Conservation (phyloP, 2,888 invertebrate genomes). For the Epinotia brunnichana region DNA sequence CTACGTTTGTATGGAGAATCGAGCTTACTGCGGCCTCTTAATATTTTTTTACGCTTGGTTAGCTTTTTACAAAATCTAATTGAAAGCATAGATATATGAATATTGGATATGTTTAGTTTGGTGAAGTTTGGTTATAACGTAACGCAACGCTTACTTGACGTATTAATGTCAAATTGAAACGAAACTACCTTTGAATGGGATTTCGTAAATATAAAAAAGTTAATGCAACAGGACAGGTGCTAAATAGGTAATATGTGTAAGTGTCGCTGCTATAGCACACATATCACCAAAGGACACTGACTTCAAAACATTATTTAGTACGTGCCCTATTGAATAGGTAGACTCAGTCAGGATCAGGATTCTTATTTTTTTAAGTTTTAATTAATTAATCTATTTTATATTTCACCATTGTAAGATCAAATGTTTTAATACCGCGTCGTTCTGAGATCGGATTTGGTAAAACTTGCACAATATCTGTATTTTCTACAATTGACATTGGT, state of each 20-base stretch:
- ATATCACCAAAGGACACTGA: conserved; percentile 12
- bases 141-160: conserved; percentile 8
- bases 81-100: too few species aligned
- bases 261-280: conserved; percentile 18
- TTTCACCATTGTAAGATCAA: conserved; percentile 26
- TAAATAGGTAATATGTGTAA: conserved; percentile 11
- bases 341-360: conserved; percentile 19
- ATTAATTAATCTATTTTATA: conserved; percentile 21
- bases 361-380: conserved; percentile 10
- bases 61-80: too few species aligned
- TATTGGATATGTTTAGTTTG: background rate
- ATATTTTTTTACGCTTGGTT: too few species aligned
- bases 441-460: conserved; percentile 33
- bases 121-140: conserved; percentile 8
- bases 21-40: too few species aligned
- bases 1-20: too few species aligned
- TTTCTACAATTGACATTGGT: conserved; percentile 28
- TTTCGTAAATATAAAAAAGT: conserved; percentile 8
- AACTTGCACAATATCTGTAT: conserved; percentile 32
- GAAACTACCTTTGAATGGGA: conserved; percentile 8
- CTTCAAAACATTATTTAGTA: conserved; percentile 6
- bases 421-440: conserved; percentile 27
- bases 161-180: conserved; percentile 5
- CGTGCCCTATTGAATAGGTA: background rate
- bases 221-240: conserved; percentile 8